Evolutionary conservation across 1,140 invertebrate species (phyloP), one percentile per base, ranked within the genome.

Genomic region (Rhagoletis zephyria): DNA sequence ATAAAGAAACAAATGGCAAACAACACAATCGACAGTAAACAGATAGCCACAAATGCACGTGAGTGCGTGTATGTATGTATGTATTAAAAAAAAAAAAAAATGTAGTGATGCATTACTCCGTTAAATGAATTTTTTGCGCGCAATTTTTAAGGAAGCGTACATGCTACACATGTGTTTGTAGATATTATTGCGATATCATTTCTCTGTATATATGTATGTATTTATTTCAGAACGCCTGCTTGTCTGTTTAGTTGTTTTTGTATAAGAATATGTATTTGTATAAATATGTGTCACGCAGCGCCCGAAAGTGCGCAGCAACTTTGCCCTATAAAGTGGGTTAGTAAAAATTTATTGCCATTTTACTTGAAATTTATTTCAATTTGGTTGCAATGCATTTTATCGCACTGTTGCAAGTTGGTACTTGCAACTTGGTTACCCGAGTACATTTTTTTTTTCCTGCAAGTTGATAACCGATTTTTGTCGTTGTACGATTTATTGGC

Each of bases 291-390:
- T 81, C 56, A 19, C 5, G 42, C n/a, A 56, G 74, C 74, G 45
- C 48, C 48, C 56, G 48, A 74, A 74, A 74, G 67, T 42, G 67
- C 67, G 48, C 74, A 81, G n/a, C 74, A 81, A 81, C 74, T 81
- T 81, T 56, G 7, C n/a, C 7, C 48, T 56, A 7, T 7, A 81
- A 81, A 81, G 48, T 81, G 74, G 74, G 74, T 81, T 81, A 81
- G 74, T 81, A 81, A 59, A 56, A 81, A 81, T 81, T 81, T 81
- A 81, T 81, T 81, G 74, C 48, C 45, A 1, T 81, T 81, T 81
- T 81, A 81, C 74, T 56, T 56, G 74, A 81, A 81, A 81, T 81
- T 81, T 81, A 81, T 81, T 81, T 81, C 74, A 81, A 81, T 81
- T 81, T 81, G 48, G 48, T 30, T 4, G 74, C 74, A 81, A 59